These are phyloP conservation scores for Lota lota DNA, from an alignment of 2,113 vertebrate genomes.

Conservation along the genomic window DNA sequence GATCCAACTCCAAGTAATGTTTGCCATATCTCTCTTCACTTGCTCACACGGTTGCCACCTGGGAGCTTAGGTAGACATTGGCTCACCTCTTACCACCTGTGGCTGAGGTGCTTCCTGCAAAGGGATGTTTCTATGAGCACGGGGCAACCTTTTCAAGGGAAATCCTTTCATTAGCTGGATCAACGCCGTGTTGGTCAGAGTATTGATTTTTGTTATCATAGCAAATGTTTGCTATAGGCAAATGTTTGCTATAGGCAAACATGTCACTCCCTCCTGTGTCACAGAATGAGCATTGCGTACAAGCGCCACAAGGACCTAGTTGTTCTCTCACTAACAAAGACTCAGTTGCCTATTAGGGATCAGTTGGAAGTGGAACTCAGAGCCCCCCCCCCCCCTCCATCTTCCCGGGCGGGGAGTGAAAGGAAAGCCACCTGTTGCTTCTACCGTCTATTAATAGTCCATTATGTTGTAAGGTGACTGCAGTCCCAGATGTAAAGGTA, in stretches of 20 bases:
- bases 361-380: slow-evolving; percentile 25
- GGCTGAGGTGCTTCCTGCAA: slow-evolving; percentile 50
- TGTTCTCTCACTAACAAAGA: slow-evolving; percentile 4
- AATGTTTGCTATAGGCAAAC: too few relatives aligned
- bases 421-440: slow-evolving; percentile 48
- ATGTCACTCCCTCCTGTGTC: neutral
- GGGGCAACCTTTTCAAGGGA: neutral
- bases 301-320: neutral
- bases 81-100: slow-evolving; percentile 56
- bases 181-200: too few relatives aligned
- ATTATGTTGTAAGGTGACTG: slow-evolving; percentile 65
- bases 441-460: slow-evolving; percentile 64
- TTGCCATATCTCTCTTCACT: slow-evolving; percentile 9
- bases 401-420: slow-evolving; percentile 37
- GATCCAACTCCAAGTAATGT: too few relatives aligned
- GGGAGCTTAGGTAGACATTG: slow-evolving; percentile 10
- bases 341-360: slow-evolving; percentile 7
- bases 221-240: too few relatives aligned
- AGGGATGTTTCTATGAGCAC: slow-evolving; percentile 51
- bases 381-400: slow-evolving; percentile 13
- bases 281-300: neutral
- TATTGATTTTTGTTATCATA: too few relatives aligned
- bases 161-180: neutral
- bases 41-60: slow-evolving; percentile 40
- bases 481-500: slow-evolving; percentile 51